Base-by-base conservation (phyloP, 2,888 invertebrate species). In the Drosophila phalerata region DNA sequence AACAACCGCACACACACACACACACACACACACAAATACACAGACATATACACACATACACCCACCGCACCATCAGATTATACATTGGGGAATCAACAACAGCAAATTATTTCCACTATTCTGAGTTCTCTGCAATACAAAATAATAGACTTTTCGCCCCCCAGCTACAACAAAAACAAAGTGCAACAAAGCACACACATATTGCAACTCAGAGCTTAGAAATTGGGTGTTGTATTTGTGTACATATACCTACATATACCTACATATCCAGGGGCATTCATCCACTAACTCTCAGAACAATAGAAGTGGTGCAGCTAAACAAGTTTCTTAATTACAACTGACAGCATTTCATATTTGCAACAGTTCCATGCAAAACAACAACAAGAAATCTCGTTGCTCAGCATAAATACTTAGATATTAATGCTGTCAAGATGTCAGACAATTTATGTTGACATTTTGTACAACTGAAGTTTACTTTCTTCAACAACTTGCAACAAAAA, bases 51-150 rank as follows among this genome's bases (percentile, higher is more conserved):
- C 30, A n/a, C n/a, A 49, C 13, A n/a, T n/a, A 51, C 45, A 17
- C 4, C 52, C 8, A 51, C 13, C 17, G 17, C 47, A 62, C 11
- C 4, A 11, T 17, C 48, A 58, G 48, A 47, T 58, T 53, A 48
- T 22, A 56, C 60, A 51, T 63, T 69, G 67, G 57, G 57, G 73
- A 62, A 69, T 73, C 65, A 69, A 69, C 69, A 77, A 70, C 53
- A 67, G 74, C 60, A 69, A 71, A 82, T 79, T 72, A 79, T 75
- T 72, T 75, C 72, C 75, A 77, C 69, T 71, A 57, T 56, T 64
- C 48, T 67, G 62, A 55, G 63, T n/a, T 22, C 63, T 52, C 19
- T 70, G 62, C 70, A 55, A 51, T 40, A 52, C 47, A 56, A 30
- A 48, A 52, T 13, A 53, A 45, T 17, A 65, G 13, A 28, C 52